A percentile compares a stretch with the other conserved stretches of the same genome.
Evolutionary conservation across 2,888 invertebrate species (phyloP).

Genomic region (Julus scandinavius): DNA sequence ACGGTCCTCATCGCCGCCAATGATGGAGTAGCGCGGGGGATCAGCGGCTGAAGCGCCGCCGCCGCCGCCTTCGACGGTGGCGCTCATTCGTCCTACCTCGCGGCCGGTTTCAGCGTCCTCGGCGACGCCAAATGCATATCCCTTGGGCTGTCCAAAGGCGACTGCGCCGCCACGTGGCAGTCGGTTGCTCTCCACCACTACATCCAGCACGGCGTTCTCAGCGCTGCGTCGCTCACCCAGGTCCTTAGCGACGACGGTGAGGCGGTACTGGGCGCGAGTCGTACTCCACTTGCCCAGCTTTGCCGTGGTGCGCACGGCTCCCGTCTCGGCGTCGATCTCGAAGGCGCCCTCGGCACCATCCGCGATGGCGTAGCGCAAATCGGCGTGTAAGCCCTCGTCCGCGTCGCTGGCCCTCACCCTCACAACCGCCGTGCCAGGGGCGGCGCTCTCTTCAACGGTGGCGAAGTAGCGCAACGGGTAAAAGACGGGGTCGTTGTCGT

Average conservation of each 20-base stretch:
- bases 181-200: constrained; percentile 60
- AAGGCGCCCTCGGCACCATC: constrained; percentile 81
- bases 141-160: constrained; percentile 76
- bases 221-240: constrained; percentile 76
- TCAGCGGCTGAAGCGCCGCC: constrained; percentile 56
- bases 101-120: constrained; percentile 83
- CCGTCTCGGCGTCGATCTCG: constrained; percentile 80
- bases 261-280: constrained; percentile 74
- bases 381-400: constrained; percentile 89
- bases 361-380: constrained; percentile 75
- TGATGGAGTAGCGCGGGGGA: constrained; percentile 77
- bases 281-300: constrained; percentile 71
- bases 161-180: constrained; percentile 68
- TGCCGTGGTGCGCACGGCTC: constrained; percentile 77
- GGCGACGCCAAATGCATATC: constrained; percentile 82
- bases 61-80: constrained; percentile 63
- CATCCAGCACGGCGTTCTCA: constrained; percentile 77
- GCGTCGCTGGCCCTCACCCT: constrained; percentile 71
- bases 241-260: constrained; percentile 81
- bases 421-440: constrained; percentile 74
- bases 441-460: constrained; percentile 76
- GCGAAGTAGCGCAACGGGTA: constrained; percentile 89
- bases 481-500: constrained; percentile 92
- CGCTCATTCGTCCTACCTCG: constrained; percentile 78
- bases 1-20: constrained; percentile 81